Evolutionary conservation across 2,113 vertebrate genomes (phyloP).

Genomic region (Pangasianodon gigas): DNA sequence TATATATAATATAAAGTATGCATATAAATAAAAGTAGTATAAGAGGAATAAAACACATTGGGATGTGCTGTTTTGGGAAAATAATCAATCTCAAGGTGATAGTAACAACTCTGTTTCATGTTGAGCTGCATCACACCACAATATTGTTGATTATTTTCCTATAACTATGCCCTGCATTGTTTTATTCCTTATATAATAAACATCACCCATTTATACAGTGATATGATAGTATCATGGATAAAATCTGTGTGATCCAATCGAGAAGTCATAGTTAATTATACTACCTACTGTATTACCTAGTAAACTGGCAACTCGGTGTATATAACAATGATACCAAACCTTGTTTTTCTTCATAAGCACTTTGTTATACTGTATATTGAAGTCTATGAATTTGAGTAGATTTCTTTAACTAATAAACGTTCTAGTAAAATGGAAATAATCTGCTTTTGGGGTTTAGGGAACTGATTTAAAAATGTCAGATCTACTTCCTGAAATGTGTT

Average conservation of each 20-base stretch:
- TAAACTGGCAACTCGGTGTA: neutral
- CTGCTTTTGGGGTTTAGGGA: neutral
- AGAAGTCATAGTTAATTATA: neutral
- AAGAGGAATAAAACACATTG: neutral
- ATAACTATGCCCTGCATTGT: neutral
- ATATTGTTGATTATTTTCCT: neutral
- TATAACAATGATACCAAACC: neutral
- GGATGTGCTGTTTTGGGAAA: neutral
- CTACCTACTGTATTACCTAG: neutral
- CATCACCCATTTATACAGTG: neutral
- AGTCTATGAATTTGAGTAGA: neutral
- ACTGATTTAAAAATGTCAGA: neutral
- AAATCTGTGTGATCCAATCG: neutral
- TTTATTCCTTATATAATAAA: neutral
- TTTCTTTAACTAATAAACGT: neutral
- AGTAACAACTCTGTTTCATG: neutral
- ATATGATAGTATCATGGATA: neutral
- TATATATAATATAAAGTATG: neutral
- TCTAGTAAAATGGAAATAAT: neutral
- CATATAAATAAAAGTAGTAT: neutral
- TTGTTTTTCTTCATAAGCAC: neutral
- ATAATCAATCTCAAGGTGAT: neutral
- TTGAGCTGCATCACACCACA: neutral
- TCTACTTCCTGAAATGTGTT: constrained; percentile 25
- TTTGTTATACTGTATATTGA: neutral